A percentile compares a stretch with the other conserved stretches of the same genome.
Conservation (phyloP, 2,113 vertebrate species). For the Saccopteryx leptura region DNA sequence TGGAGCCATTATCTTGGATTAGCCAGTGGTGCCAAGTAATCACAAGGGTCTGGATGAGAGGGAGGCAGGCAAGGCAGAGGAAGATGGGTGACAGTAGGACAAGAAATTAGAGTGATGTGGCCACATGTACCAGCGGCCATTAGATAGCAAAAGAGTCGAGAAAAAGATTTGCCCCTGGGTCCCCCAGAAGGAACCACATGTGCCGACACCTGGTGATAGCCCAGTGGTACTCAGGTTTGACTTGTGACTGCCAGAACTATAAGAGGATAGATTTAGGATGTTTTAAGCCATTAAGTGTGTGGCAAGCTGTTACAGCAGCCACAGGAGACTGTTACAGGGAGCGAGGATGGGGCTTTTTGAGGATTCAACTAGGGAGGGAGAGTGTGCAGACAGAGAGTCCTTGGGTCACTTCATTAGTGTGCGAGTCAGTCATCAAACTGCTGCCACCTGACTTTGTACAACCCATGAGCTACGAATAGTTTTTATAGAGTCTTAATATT, state of each 20-base stretch:
- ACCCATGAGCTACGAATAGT: neutral
- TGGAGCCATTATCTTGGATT: neutral
- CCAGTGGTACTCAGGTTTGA: neutral
- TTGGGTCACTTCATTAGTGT: neutral
- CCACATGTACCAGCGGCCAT: neutral
- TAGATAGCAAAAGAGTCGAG: neutral
- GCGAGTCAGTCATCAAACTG: neutral
- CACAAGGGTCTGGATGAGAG: neutral
- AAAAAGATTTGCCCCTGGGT: neutral
- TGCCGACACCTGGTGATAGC: neutral
- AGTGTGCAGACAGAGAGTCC: neutral
- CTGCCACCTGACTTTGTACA: neutral
- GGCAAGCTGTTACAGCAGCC: neutral
- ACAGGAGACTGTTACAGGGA: neutral
- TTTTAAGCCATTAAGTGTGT: neutral
- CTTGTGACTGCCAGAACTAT: neutral
- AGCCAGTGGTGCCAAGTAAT: neutral
- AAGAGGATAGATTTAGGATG: neutral
- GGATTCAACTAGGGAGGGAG: neutral
- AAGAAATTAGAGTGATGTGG: neutral
- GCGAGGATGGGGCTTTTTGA: neutral
- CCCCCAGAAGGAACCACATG: neutral
- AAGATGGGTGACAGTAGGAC: neutral
- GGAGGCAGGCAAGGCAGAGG: neutral
- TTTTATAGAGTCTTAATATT: constrained; percentile 54